A percentile compares a stretch with the other conserved stretches of the same genome.
Evolutionary conservation across 2,113 vertebrate genomes (phyloP).

Genomic region (Perccottus glenii): DNA sequence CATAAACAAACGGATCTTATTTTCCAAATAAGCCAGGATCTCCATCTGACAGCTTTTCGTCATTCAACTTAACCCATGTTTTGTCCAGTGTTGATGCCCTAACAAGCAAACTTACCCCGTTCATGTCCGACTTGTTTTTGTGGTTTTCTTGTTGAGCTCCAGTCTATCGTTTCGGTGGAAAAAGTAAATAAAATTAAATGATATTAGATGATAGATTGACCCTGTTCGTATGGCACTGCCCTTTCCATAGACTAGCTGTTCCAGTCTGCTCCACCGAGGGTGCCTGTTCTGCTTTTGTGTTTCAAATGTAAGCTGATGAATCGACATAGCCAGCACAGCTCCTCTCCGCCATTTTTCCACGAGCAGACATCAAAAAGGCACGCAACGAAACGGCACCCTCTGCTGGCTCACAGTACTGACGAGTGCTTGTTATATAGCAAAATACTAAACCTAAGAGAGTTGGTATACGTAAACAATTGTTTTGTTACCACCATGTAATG

Average conservation of each 20-base stretch:
- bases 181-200: not conserved
- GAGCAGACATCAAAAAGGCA: conserved; percentile 8
- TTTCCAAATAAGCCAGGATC: not conserved
- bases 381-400: conserved; percentile 29
- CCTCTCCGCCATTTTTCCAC: conserved; percentile 85
- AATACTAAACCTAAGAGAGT: no score
- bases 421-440: no score
- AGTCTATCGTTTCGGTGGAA: not conserved
- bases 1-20: not conserved
- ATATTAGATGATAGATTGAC: not conserved
- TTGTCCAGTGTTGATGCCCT: not conserved
- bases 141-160: conserved; percentile 28
- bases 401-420: conserved; percentile 5
- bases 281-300: conserved; percentile 28
- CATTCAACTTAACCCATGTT: not conserved
- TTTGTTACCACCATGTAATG: no score
- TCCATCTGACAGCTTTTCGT: not conserved
- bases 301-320: conserved; percentile 50
- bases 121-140: conserved; percentile 82
- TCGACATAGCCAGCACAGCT: conserved; percentile 61
- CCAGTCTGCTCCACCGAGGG: conserved; percentile 2
- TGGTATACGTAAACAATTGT: no score
- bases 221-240: not conserved
- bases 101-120: conserved; percentile 82
- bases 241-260: conserved; percentile 6